phyloP scores from a whole-genome alignment of 2,113 vertebrate species.

The Athene cunicularia region DNA sequence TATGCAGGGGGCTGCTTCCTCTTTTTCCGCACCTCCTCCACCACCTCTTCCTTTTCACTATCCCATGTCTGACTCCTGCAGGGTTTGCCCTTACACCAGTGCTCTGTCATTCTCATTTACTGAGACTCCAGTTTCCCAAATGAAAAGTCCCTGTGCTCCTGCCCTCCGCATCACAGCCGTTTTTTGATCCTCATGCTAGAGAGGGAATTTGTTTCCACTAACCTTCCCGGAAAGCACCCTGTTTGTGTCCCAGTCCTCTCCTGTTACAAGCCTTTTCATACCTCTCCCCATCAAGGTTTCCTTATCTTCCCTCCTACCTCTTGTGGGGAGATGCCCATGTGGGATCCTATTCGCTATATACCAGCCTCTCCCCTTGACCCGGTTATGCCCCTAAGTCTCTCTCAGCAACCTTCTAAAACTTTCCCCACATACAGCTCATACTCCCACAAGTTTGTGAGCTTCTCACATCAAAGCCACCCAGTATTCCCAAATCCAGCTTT shows the following conservation, averaged over 20 bases:
- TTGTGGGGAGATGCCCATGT: not conserved
- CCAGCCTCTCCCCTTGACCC: not conserved
- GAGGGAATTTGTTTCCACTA: not conserved
- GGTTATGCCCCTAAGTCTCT: not conserved
- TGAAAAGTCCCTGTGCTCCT: not conserved
- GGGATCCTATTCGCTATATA: not conserved
- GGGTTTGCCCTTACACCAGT: not conserved
- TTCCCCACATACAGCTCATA: not conserved
- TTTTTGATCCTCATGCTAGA: not conserved
- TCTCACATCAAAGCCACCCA: not conserved
- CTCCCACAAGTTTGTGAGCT: not conserved
- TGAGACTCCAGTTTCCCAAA: not conserved
- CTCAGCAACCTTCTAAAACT: not conserved
- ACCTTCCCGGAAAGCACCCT: not conserved
- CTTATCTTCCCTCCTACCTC: not conserved
- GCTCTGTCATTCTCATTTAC: not conserved
- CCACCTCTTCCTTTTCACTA: not conserved
- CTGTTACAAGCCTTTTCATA: not conserved
- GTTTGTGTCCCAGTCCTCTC: not conserved
- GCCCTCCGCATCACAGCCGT: fast-evolving
- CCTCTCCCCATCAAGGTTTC: not conserved
- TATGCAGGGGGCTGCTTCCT: not conserved
- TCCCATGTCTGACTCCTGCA: not conserved
- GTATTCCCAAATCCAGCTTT: not conserved
- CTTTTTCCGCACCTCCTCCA: not conserved